Conservation (phyloP, 1,140 invertebrate genomes). For the Rhopalosiphum padi region DNA sequence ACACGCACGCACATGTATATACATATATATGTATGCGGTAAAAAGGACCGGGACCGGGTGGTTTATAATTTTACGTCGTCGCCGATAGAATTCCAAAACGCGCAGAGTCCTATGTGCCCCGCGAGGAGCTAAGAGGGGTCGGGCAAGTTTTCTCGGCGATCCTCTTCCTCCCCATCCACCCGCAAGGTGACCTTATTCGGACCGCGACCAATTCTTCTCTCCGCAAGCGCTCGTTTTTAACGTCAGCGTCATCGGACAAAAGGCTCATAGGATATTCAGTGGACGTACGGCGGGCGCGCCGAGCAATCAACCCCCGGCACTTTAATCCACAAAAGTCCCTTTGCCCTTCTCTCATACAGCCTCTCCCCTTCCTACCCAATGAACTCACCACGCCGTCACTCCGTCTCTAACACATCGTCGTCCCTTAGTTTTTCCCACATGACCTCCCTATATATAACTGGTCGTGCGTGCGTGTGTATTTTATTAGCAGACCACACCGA, state of each 20-base stretch:
- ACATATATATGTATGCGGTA: background rate
- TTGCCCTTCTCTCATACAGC: too few species aligned
- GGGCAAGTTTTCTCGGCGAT: background rate
- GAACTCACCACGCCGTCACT: background rate
- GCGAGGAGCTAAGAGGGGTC: background rate
- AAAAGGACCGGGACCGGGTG: background rate
- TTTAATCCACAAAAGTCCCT: slow-evolving; percentile 36
- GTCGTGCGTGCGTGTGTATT: background rate
- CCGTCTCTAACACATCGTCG: background rate
- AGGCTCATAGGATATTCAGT: slow-evolving; percentile 50
- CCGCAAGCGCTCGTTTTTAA: background rate
- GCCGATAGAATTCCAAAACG: background rate
- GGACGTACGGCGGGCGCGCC: background rate
- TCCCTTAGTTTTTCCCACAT: background rate
- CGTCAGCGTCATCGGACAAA: background rate
- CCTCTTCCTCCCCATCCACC: background rate
- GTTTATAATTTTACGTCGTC: slow-evolving; percentile 1
- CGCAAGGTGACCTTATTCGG: background rate
- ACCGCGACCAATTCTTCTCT: background rate
- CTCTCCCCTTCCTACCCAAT: background rate
- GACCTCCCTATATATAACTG: background rate
- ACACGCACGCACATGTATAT: background rate
- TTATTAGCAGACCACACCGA: background rate
- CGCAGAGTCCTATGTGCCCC: background rate
- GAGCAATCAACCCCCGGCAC: slow-evolving; percentile 51